phyloP scores from a whole-genome alignment of 2,888 invertebrate species.

The Tipula vernalis region DNA sequence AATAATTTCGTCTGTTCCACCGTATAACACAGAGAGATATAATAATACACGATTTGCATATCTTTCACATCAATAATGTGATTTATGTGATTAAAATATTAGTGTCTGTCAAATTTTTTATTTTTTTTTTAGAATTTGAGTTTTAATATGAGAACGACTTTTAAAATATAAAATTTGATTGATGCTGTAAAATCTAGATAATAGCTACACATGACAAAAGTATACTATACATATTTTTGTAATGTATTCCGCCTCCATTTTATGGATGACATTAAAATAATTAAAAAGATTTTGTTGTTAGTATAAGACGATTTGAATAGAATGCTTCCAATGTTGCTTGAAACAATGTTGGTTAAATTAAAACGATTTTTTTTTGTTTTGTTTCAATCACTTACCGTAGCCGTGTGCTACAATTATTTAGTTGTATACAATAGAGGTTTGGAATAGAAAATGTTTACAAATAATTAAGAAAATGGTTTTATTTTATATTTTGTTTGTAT shows the following conservation, averaged over 20 bases:
- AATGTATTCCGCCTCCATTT: background rate
- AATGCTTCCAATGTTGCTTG: background rate
- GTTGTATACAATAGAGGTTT: background rate
- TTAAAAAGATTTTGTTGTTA: background rate
- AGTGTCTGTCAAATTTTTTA: background rate
- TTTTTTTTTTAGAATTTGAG: background rate
- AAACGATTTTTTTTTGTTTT: background rate
- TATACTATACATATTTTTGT: background rate
- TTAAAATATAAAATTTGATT: background rate
- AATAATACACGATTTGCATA: background rate
- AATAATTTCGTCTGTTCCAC: background rate
- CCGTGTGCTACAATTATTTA: background rate
- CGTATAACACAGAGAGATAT: background rate
- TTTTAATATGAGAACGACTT: background rate
- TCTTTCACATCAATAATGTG: background rate
- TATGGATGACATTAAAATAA: background rate
- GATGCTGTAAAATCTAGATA: background rate
- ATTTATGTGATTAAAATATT: background rate
- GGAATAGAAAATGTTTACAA: background rate
- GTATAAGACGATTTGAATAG: background rate
- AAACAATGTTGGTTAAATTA: background rate
- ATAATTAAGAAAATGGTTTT: background rate
- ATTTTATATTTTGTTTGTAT: background rate
- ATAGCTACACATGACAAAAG: background rate
- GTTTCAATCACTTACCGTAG: background rate